A percentile compares a stretch with the other conserved stretches of the same genome.
Conservation (phyloP, 1,140 invertebrate genomes). For the Caenorhabditis latens region DNA sequence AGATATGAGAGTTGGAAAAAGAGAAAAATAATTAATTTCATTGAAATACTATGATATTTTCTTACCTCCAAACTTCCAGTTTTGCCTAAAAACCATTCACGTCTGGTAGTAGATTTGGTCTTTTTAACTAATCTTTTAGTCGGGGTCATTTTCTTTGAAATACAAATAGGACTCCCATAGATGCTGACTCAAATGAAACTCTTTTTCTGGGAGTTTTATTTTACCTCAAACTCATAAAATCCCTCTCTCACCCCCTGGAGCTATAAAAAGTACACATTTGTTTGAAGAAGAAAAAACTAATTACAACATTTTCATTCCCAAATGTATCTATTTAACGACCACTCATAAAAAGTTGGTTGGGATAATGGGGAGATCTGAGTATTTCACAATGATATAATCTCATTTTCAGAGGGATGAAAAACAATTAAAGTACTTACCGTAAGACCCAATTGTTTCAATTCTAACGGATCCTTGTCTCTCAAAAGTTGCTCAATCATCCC, state of each 20-base stretch:
- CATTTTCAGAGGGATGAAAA: neutral
- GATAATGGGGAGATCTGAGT: too few species aligned
- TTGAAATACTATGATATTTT: too few species aligned
- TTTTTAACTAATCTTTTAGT: neutral
- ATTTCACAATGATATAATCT: too few species aligned
- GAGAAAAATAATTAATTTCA: too few species aligned
- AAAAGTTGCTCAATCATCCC: slow-evolving; percentile 37
- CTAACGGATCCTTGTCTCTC: slow-evolving; percentile 25
- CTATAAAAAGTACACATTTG: neutral
- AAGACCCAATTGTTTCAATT: slow-evolving; percentile 7
- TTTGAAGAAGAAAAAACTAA: neutral
- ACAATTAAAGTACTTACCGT: neutral
- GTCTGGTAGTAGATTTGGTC: neutral
- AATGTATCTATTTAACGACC: too few species aligned
- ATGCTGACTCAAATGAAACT: neutral
- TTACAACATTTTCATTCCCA: neutral
- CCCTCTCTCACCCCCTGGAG: neutral
- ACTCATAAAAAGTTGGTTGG: too few species aligned
- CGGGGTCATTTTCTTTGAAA: neutral
- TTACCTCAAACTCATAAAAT: too few species aligned
- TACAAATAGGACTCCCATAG: neutral
- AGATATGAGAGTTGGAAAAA: neutral
- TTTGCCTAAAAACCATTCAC: slow-evolving; percentile 4
- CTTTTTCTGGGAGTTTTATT: neutral
- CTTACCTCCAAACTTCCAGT: neutral